These are phyloP conservation scores for Nerophis lumbriciformis DNA, from an alignment of 2,113 vertebrate species.

Conservation along the genomic window DNA sequence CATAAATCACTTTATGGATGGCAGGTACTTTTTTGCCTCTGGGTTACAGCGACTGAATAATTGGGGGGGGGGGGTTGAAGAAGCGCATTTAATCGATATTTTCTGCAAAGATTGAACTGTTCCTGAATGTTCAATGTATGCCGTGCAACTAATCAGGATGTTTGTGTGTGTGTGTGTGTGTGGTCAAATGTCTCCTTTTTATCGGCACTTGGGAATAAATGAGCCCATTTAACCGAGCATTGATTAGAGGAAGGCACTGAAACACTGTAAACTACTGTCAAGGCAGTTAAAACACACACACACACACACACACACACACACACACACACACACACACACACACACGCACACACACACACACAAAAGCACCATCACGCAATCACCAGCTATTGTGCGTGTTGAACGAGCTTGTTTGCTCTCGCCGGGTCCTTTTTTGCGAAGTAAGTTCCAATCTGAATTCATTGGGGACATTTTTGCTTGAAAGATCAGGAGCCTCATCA, in stretches of 20 bases:
- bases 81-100: neutral
- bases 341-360: neutral
- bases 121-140: slow-evolving; percentile 4
- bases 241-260: too few species aligned
- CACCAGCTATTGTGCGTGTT: neutral
- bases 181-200: too few species aligned
- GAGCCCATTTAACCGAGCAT: too few species aligned
- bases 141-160: neutral
- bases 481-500: neutral
- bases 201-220: too few species aligned
- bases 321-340: neutral
- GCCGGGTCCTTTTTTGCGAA: neutral
- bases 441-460: neutral
- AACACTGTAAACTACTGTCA: too few species aligned
- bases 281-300: too few species aligned
- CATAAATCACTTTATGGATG: too few species aligned
- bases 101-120: neutral
- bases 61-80: neutral
- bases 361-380: neutral
- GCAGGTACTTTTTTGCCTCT: too few species aligned
- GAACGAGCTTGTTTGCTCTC: neutral
- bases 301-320: neutral
- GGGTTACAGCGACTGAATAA: too few species aligned
- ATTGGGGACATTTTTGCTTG: neutral
- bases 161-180: neutral